These are phyloP conservation scores for Neelides sp. DNA, from an alignment of 1,140 invertebrate genomes.

Conservation along the genomic window DNA sequence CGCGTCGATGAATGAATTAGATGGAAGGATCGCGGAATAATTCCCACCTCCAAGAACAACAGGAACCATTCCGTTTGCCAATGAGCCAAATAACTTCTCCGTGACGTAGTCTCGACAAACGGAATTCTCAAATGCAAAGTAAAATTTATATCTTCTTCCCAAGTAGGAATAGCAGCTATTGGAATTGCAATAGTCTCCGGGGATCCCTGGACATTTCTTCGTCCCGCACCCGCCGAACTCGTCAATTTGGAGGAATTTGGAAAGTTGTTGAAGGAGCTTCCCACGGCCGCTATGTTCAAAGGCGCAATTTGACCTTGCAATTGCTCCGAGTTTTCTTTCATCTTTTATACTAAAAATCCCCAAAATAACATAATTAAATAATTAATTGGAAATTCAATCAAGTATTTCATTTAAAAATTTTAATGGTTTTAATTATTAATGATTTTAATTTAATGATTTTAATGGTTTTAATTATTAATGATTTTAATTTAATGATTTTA, in stretches of 20 bases:
- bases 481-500: too few species aligned
- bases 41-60: constrained; percentile 31
- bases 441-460: too few species aligned
- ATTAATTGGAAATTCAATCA: too few species aligned
- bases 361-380: too few species aligned
- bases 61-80: constrained; percentile 28
- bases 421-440: too few species aligned
- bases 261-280: constrained; percentile 38
- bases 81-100: constrained; percentile 34
- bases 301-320: constrained; percentile 44
- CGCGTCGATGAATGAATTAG: too few species aligned
- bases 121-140: constrained; percentile 37
- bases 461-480: too few species aligned
- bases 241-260: constrained; percentile 41
- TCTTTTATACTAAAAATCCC: too few species aligned
- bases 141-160: constrained; percentile 34
- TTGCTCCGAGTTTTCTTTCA: constrained; percentile 35
- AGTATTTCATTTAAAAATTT: too few species aligned
- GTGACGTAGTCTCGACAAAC: constrained; percentile 38
- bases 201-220: constrained; percentile 11
- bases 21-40: too few species aligned
- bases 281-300: constrained; percentile 37
- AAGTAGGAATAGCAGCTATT: constrained; percentile 18
- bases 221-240: constrained; percentile 43
- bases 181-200: too few species aligned